Evolutionary conservation across 2,797 vertebrate genomes (phyloP).

Genomic region (Darevskia mixta): DNA sequence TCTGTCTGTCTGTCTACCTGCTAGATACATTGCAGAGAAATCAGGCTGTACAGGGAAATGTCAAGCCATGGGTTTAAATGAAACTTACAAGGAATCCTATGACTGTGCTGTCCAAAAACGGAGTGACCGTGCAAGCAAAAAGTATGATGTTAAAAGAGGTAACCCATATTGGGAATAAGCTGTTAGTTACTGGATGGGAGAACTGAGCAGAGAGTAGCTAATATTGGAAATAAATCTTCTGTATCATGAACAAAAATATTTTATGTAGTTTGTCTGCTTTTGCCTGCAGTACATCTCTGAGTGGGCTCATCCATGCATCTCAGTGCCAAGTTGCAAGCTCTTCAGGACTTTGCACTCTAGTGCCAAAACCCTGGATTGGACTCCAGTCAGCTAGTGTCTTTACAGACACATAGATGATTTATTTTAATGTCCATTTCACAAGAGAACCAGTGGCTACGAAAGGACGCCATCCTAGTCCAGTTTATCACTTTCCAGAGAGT

Average conservation of each 20-base stretch:
- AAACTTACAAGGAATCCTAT: conserved; percentile 18
- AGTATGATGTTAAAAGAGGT: neutral
- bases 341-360: too few species aligned
- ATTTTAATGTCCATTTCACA: conserved; percentile 34
- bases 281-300: neutral
- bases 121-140: neutral
- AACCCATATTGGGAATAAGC: neutral
- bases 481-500: conserved; percentile 31
- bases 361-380: neutral
- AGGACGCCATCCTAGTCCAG: neutral
- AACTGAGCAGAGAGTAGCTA: neutral
- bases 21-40: neutral
- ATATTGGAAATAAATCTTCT: conserved; percentile 4
- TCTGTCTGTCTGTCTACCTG: neutral
- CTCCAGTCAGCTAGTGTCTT: too few species aligned
- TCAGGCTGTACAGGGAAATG: conserved; percentile 14
- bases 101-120: neutral
- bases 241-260: neutral
- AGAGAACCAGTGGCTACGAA: neutral
- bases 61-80: conserved; percentile 1
- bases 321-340: too few species aligned
- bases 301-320: neutral
- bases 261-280: neutral
- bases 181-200: neutral
- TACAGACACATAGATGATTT: neutral